These are phyloP conservation scores for Dissostichus mawsoni DNA, from an alignment of 2,113 vertebrate genomes.

Conservation along the genomic window DNA sequence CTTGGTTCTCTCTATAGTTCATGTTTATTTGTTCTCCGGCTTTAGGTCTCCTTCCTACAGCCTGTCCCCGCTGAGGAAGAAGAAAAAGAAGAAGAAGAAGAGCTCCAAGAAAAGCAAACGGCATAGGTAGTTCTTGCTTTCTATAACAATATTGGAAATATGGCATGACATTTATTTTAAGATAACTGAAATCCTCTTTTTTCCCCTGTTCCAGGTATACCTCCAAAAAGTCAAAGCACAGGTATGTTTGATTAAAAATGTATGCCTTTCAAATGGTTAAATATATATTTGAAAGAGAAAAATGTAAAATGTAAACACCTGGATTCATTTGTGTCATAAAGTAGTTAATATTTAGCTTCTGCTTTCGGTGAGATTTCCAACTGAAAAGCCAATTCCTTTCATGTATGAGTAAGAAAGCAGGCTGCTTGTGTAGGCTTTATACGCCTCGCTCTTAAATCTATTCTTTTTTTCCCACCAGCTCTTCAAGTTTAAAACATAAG, in stretches of 20 bases:
- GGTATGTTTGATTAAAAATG: conserved; percentile 78
- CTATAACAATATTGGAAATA: background rate
- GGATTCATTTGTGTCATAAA: conserved; percentile 8
- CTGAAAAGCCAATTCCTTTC: conserved; percentile 22
- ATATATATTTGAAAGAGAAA: background rate
- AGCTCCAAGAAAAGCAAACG: conserved; percentile 94
- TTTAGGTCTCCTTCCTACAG: conserved; percentile 92
- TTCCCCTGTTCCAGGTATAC: conserved; percentile 83
- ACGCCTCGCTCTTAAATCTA: conserved; percentile 43
- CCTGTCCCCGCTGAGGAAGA: conserved; percentile 91
- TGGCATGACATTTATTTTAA: background rate
- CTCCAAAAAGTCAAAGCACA: conserved; percentile 95
- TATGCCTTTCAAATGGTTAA: background rate
- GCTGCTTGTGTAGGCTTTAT: conserved; percentile 20
- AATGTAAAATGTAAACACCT: background rate
- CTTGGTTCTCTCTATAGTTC: background rate
- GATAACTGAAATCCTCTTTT: background rate
- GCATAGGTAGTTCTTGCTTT: conserved; percentile 84
- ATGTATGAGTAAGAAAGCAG: conserved; percentile 15
- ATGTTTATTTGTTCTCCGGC: background rate
- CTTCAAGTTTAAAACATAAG: conserved; percentile 91
- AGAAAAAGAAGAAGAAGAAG: conserved; percentile 98
- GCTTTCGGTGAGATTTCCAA: conserved; percentile 19
- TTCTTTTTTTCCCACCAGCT: conserved; percentile 84
- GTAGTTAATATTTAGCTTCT: conserved; percentile 5